Base-by-base conservation (phyloP, 2,888 invertebrate species). In the Sclerodermus sp. region DNA sequence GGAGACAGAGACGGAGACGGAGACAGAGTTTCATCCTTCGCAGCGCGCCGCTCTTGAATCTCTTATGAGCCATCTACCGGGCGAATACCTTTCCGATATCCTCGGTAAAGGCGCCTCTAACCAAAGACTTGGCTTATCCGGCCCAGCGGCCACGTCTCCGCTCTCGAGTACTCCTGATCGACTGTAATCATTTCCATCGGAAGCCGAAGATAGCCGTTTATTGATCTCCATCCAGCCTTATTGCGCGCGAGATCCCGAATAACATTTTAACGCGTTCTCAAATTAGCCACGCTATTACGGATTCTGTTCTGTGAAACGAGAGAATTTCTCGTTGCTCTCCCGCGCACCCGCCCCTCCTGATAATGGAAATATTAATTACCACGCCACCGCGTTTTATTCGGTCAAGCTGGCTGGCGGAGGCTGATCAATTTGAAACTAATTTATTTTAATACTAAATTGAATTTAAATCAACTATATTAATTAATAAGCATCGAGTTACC, bases 81-180 rank as follows among this genome's bases (percentile, higher is more conserved):
- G 14, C 57, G 51, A 53, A 51, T 53, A 39, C 57, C 48, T 60
- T 55, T 47, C 42, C 45, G 41, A 45, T 34, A 34, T 34, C 13
- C 47, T 23, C 37, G 57, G 42, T 49, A 42, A 59, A 55, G 49
- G 45, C 39, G 53, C 55, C 47, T 50, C 51, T 47, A 34, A 49
- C 45, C 53, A 47, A 55, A 53, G 53, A 49, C 47, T 53, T 53
- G 45, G 55, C 53, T 59, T 58, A 59, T 40, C 51, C 51, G 59
- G 53, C 48, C 55, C 50, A 54, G 50, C 56, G 47, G 40, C 15
- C 38, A 37, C 48, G 13, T 45, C 51, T 32, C 40, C 50, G 40
- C 46, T 45, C 16, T 38, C 38, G 15, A 38, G 38, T 17, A 38
- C 16, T 38, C 16, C 16, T 16, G 38, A 38, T 38, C 38, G 38